Conservation (phyloP, 2,888 invertebrate species). For the Agonopterix heracliana region DNA sequence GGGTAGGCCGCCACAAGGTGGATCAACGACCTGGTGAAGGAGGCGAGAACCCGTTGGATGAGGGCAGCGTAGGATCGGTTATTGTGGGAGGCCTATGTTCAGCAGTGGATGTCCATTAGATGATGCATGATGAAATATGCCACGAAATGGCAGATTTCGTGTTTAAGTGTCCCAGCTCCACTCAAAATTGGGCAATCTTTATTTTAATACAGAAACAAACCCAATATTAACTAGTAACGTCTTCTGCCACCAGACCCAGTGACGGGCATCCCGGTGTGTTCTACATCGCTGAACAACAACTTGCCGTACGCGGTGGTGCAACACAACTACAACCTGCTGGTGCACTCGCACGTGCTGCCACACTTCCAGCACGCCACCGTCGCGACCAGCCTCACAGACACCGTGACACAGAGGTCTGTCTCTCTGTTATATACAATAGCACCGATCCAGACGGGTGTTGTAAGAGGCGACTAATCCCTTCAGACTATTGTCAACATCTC, state of each 20-base stretch:
- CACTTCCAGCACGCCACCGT: constrained; percentile 67
- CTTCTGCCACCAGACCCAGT: constrained; percentile 73
- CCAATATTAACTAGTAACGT: no score
- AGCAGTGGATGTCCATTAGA: no score
- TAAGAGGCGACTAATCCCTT: no score
- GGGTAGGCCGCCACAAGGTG: no score
- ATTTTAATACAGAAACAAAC: neutral
- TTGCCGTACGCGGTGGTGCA: constrained; percentile 74
- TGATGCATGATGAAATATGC: no score
- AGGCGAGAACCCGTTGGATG: no score
- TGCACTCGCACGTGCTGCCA: constrained; percentile 85
- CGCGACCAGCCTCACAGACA: constrained; percentile 55
- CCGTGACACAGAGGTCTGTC: constrained; percentile 46
- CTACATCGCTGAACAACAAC: constrained; percentile 75
- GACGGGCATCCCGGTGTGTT: constrained; percentile 84
- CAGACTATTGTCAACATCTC: no score
- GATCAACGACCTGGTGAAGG: no score
- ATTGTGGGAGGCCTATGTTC: no score
- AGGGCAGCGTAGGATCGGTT: no score
- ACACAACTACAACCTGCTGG: constrained; percentile 86
- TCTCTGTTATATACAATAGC: neutral
- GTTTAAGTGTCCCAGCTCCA: neutral
- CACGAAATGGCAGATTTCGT: no score
- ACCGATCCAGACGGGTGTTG: no score
- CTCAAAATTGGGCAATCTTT: neutral